Base-by-base conservation (phyloP, 2,797 vertebrate species). In the Borostomias antarcticus region DNA sequence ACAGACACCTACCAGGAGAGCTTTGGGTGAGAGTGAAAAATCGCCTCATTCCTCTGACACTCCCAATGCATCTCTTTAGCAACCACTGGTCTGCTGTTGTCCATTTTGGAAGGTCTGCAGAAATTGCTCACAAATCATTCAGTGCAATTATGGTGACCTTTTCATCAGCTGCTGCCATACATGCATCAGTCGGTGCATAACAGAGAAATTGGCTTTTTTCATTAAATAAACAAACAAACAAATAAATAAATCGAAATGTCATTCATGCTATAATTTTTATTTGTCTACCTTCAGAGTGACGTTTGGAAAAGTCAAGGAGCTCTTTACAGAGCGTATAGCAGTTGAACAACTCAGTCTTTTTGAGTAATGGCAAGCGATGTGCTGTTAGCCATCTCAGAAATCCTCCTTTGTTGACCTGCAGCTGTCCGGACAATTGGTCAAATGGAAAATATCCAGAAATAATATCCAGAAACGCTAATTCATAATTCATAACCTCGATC, bases 271-370 rank as follows among this genome's bases (percentile, higher is more conserved):
- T 40, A 15, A 15, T 15, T 40, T 40, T 13, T 45, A n/a, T 15
- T 45, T 5, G 5, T 54, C 62, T 82, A 93, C 91, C 91, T 89
- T 89, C 86, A 80, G 89, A 89, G 72, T 75, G 65, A 53, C 84
- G 91, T 2, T 77, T 82, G 67, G 85, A 40, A 65, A 92, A 92
- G 60, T 57, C 70, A 77, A 91, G 77, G 40, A 93, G 79, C 74
- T 87, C 88, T 68, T 87, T 82, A 69, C 91, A 92, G 70, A 92
- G 86, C 68, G 89, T n/a, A 54, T 92, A 86, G 52, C 85, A 82
- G 64, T 91, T 85, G 77, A 87, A 92, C 66, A 92, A 56, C 74
- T 90, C 88, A 57, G 91, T 91, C 85, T 89, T 87, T 80, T 88
- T 90, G 86, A 93, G 93, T 69, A 87, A 86, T 77, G 87, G 88